These are phyloP conservation scores for Drosophila melanosoma DNA, from an alignment of 2,888 invertebrate genomes.

Conservation along the genomic window DNA sequence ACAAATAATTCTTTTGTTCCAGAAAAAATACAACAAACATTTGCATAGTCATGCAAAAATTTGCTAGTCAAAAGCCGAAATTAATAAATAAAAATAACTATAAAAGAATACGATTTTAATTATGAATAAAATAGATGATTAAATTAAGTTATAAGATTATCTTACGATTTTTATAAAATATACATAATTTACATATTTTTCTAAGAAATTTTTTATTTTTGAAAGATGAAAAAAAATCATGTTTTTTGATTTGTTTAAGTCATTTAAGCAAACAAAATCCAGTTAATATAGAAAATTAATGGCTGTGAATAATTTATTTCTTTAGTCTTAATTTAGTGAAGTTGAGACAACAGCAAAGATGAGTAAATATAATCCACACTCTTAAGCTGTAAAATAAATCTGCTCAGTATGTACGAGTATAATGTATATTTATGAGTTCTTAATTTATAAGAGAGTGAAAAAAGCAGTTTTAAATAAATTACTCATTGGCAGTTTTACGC, in stretches of 20 bases:
- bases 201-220: too few species aligned
- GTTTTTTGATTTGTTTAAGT: not conserved
- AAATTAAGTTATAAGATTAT: not conserved
- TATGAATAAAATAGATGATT: not conserved
- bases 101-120: not conserved
- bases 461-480: conserved; percentile 7
- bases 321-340: not conserved
- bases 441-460: not conserved
- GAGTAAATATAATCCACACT: not conserved
- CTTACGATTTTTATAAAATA: not conserved
- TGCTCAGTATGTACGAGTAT: not conserved
- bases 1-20: conserved; percentile 56
- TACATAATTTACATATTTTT: not conserved
- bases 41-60: not conserved
- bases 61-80: not conserved
- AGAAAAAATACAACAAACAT: not conserved
- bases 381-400: not conserved
- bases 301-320: not conserved
- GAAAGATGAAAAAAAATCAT: too few species aligned
- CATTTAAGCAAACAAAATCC: not conserved
- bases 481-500: conserved; percentile 3
- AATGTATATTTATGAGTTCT: not conserved
- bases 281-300: not conserved
- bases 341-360: not conserved
- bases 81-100: not conserved